Conservation (phyloP, 2,888 invertebrate genomes). For the Lutraria lutraria region DNA sequence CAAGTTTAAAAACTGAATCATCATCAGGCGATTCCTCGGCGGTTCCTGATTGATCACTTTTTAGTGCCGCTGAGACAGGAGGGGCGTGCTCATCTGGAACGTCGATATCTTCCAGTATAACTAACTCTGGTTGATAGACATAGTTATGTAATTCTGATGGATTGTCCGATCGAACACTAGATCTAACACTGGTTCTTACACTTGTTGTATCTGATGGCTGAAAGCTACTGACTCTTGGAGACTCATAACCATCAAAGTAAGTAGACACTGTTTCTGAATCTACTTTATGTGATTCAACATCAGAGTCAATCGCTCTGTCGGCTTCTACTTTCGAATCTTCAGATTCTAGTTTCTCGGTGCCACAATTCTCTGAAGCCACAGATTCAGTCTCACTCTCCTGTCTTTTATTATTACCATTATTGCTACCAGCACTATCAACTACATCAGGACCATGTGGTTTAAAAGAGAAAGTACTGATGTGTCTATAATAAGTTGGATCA, state of each 20-base stretch:
- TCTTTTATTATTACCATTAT: constrained; percentile 34
- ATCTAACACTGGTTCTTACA: constrained; percentile 47
- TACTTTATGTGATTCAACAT: constrained; percentile 50
- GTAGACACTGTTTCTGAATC: constrained; percentile 63
- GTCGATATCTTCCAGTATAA: constrained; percentile 57
- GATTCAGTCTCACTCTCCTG: constrained; percentile 62
- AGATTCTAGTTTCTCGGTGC: constrained; percentile 64
- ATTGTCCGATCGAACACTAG: constrained; percentile 41
- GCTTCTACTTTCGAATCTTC: constrained; percentile 71
- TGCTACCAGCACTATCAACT: constrained; percentile 39
- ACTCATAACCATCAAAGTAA: constrained; percentile 67
- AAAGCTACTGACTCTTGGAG: constrained; percentile 66
- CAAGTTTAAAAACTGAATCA: constrained; percentile 51
- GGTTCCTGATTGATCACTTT: constrained; percentile 21
- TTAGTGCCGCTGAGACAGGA: constrained; percentile 47
- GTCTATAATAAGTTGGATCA: constrained; percentile 65
- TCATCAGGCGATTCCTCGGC: constrained; percentile 19
- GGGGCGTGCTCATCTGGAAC: constrained; percentile 66
- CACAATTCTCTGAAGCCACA: constrained; percentile 62
- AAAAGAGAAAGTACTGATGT: constrained; percentile 62
- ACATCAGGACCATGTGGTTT: constrained; percentile 52
- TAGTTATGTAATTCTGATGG: constrained; percentile 51
- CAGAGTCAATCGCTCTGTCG: constrained; percentile 62
- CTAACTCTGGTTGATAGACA: constrained; percentile 49
- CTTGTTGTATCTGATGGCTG: constrained; percentile 57